A percentile compares a stretch with the other conserved stretches of the same genome.
phyloP scores from a whole-genome alignment of 92 coral and sea anemone genomes.

The Zoanthus sociatus region DNA sequence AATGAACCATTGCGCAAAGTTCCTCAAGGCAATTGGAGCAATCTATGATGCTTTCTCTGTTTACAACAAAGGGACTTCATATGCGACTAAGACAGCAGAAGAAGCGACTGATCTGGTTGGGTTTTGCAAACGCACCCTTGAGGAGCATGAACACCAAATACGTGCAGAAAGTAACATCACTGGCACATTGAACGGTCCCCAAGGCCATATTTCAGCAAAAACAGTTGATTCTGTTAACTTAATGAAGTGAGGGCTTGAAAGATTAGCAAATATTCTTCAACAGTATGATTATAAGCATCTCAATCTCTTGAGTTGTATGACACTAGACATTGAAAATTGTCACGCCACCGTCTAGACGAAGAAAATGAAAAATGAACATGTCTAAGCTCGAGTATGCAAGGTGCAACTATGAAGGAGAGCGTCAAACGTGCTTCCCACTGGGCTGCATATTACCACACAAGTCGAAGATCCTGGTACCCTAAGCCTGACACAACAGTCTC shows the following conservation, averaged over 20 bases:
- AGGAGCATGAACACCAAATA: not conserved
- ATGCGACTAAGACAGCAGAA: not conserved
- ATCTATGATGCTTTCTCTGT: not conserved
- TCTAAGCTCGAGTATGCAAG: slow-evolving; percentile 49
- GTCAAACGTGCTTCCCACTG: slow-evolving; percentile 44
- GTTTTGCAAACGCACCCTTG: not conserved
- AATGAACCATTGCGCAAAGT: too few relatives aligned
- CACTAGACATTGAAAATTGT: not conserved
- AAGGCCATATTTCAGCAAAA: slow-evolving; percentile 57
- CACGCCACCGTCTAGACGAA: not conserved
- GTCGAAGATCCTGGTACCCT: slow-evolving; percentile 54
- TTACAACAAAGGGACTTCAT: not conserved
- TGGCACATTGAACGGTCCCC: not conserved
- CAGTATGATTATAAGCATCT: slow-evolving; percentile 20
- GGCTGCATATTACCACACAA: slow-evolving; percentile 14
- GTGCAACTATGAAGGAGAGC: slow-evolving; percentile 55
- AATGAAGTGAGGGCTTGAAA: slow-evolving; percentile 47
- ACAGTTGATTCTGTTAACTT: slow-evolving; percentile 49
- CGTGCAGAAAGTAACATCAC: not conserved
- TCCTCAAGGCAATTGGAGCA: not conserved
- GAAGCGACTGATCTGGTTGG: not conserved
- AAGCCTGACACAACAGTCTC: slow-evolving; percentile 11
- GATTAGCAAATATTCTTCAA: slow-evolving; percentile 26
- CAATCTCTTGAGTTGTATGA: not conserved
- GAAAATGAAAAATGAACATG: slow-evolving; percentile 33